Conservation (phyloP, 2,797 vertebrate genomes). For the Remorina albescens region DNA sequence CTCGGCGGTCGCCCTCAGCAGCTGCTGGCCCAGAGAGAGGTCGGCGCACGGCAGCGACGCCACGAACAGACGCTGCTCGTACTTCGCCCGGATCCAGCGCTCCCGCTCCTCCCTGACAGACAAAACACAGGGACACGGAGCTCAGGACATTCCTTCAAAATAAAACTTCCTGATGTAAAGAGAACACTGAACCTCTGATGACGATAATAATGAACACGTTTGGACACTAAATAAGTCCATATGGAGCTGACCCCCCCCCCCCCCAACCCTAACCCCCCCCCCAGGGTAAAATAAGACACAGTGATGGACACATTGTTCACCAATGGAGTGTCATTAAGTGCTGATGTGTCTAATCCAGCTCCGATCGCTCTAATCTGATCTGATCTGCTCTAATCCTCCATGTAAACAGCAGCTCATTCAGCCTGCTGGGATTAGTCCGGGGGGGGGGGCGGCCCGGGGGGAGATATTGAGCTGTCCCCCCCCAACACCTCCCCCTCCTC, state of each 20-base stretch:
- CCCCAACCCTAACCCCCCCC: not conserved
- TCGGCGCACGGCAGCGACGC: constrained; percentile 87
- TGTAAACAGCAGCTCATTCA: constrained; percentile 91
- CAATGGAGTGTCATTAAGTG: constrained; percentile 72
- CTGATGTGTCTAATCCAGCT: constrained; percentile 85
- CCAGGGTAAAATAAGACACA: constrained; percentile 57
- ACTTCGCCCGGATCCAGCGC: constrained; percentile 98
- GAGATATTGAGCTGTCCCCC: constrained; percentile 81
- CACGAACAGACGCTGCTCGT: constrained; percentile 97
- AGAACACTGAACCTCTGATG: not conserved
- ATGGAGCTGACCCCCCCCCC: not conserved
- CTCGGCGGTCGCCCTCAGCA: constrained; percentile 90
- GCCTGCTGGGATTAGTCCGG: constrained; percentile 89
- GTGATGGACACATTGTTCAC: constrained; percentile 45
- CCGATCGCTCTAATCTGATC: constrained; percentile 91
- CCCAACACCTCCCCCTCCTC: constrained; percentile 24
- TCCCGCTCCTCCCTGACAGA: constrained; percentile 91
- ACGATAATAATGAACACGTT: too few species aligned
- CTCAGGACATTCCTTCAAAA: not conserved
- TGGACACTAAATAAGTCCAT: too few species aligned
- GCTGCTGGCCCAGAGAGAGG: constrained; percentile 91
- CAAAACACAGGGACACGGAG: not conserved
- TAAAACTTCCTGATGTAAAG: not conserved
- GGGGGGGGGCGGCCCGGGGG: constrained; percentile 74
- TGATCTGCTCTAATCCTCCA: constrained; percentile 88